A percentile compares a stretch with the other conserved stretches of the same genome.
Conservation (phyloP, 2,113 vertebrate genomes). For the Bos javanicus region DNA sequence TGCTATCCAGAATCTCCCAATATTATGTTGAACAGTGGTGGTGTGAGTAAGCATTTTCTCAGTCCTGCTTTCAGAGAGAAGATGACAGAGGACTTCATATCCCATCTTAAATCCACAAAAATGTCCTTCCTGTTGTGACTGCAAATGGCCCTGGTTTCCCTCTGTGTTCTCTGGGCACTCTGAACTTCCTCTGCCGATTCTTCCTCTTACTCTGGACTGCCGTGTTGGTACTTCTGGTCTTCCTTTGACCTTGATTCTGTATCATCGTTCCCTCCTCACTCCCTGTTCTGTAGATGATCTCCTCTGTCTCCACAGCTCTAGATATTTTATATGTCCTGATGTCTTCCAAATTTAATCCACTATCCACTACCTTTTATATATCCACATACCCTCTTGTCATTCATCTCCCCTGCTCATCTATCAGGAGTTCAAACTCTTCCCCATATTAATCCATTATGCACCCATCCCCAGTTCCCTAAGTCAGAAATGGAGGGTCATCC, state of each 20-base stretch:
- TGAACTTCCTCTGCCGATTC: background rate
- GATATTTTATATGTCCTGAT: background rate
- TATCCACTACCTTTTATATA: background rate
- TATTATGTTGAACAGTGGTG: background rate
- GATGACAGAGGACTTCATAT: background rate
- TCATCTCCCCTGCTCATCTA: background rate
- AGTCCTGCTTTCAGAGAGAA: background rate
- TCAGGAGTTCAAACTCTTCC: background rate
- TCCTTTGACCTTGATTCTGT: background rate
- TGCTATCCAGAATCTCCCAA: background rate
- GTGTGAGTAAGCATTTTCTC: background rate
- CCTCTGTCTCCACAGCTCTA: background rate
- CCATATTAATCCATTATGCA: background rate
- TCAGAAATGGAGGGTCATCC: background rate
- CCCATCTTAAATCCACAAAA: background rate
- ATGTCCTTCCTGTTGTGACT: background rate
- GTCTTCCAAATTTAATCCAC: background rate
- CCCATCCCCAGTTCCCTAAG: background rate
- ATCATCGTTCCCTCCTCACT: background rate
- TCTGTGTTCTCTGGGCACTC: background rate
- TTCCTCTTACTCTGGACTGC: background rate
- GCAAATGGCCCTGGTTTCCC: background rate
- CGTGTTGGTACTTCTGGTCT: background rate
- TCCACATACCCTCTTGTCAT: background rate
- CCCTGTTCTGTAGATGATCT: background rate